Evolutionary conservation across 2,888 invertebrate species (phyloP), one percentile per base, ranked within the genome.

Genomic region (Agrochola circellaris): DNA sequence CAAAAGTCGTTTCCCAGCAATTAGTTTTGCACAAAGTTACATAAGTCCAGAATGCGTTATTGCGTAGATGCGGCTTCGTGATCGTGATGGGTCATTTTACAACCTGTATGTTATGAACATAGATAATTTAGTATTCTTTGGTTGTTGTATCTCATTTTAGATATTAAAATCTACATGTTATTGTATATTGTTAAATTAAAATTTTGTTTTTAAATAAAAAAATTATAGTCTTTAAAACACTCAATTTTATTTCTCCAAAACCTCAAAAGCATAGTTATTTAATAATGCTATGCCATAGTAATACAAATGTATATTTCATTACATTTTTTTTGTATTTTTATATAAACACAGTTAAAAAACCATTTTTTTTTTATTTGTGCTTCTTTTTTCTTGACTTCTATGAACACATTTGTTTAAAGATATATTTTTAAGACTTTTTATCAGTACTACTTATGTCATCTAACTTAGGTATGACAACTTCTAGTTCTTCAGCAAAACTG

Each of bases 351-450:
- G 34, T 56, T 60, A 64, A 76, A 80, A 77, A 71, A 13, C 0
- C 0, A 0, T 30, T 11, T 38, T 38, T 38, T 64, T 69, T 68
- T 71, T 67, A 42, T 48, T 42, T 79, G 58, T 65, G 62, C n/a
- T 72, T 72, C 45, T 34, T 30, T 51, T 68, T 54, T 34, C 69
- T 80, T 72, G 66, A 64, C 65, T 65, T 75, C 51, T 65, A 61
- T 75, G 64, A 82, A 82, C 72, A 81, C 82, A 74, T 54, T 74
- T 51, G 13, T 62, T 73, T 68, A 26, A 34, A 42, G 58, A 60
- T n/a, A 64, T 67, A 45, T 81, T 86, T 74, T 95, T 96, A 96
- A 94, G 96, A 96, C 89, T 96, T 95, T 94, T 96, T 95, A 86
- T 95, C 92, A 84, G 93, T 93, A 89, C 90, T 93, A 93, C 91